Conservation (phyloP, 2,888 invertebrate genomes). For the Pocota personata region DNA sequence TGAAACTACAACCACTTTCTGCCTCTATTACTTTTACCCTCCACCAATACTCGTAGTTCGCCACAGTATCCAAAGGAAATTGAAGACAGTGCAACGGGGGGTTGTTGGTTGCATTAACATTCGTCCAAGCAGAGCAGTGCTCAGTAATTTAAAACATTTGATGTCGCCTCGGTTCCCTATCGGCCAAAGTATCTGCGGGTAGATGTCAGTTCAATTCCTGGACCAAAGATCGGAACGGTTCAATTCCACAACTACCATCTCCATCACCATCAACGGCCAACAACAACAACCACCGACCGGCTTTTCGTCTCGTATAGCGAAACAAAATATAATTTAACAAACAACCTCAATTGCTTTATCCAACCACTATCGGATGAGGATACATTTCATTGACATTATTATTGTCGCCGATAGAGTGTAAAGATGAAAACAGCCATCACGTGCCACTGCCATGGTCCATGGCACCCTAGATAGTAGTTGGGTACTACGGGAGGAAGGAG, state of each 20-base stretch:
- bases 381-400: constrained; percentile 67
- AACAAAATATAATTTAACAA: constrained; percentile 50
- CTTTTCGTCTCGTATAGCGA: neutral
- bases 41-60: neutral
- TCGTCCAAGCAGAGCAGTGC: neutral
- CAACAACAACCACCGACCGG: neutral
- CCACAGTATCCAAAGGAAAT: constrained; percentile 13
- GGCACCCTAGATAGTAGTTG: neutral
- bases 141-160: constrained; percentile 20
- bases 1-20: neutral
- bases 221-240: constrained; percentile 21
- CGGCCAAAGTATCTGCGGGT: constrained; percentile 3
- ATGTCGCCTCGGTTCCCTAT: neutral
- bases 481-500: neutral
- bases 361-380: constrained; percentile 56
- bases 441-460: constrained; percentile 54
- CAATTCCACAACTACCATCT: neutral
- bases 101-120: constrained; percentile 12
- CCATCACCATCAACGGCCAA: neutral
- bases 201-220: constrained; percentile 29
- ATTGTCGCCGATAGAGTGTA: constrained; percentile 57
- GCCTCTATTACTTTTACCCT: neutral
- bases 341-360: constrained; percentile 60
- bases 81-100: constrained; percentile 33
- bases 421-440: constrained; percentile 63